Conservation (phyloP, 2,113 vertebrate species). For the Romanogobio albipinnatus region DNA sequence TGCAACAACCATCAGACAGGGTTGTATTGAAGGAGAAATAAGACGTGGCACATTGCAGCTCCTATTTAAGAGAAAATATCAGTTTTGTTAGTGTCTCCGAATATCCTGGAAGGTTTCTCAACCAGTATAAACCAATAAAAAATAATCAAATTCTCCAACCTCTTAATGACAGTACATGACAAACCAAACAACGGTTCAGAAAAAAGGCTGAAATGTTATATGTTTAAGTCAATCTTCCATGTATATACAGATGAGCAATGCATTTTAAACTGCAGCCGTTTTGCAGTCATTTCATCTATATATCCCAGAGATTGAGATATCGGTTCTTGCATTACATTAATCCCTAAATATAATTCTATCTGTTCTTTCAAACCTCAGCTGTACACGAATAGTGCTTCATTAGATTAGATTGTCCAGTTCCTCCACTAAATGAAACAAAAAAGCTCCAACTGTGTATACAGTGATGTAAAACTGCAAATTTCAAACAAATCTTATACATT, state of each 20-base stretch:
- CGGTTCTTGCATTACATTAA: not conserved
- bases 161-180: constrained; percentile 48
- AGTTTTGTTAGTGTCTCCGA: constrained; percentile 15
- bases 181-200: constrained; percentile 47
- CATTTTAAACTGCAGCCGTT: not conserved
- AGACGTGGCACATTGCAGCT: constrained; percentile 12
- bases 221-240: constrained; percentile 46
- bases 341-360: constrained; percentile 12
- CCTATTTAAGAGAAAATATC: constrained; percentile 11
- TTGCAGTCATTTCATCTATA: not conserved
- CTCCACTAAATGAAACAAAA: constrained; percentile 56
- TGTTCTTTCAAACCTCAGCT: constrained; percentile 12
- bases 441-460: constrained; percentile 75
- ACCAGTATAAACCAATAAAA: constrained; percentile 26
- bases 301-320: constrained; percentile 23
- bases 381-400: constrained; percentile 41
- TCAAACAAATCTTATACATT: constrained; percentile 62
- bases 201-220: constrained; percentile 50
- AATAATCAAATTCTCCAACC: constrained; percentile 25
- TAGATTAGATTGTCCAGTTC: constrained; percentile 52
- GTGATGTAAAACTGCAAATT: constrained; percentile 74
- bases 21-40: not conserved
- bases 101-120: constrained; percentile 30
- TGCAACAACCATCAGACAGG: constrained; percentile 1
- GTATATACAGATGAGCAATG: constrained; percentile 50